These are phyloP conservation scores for Lophius americanus DNA, from an alignment of 2,797 vertebrate species.

Conservation along the genomic window DNA sequence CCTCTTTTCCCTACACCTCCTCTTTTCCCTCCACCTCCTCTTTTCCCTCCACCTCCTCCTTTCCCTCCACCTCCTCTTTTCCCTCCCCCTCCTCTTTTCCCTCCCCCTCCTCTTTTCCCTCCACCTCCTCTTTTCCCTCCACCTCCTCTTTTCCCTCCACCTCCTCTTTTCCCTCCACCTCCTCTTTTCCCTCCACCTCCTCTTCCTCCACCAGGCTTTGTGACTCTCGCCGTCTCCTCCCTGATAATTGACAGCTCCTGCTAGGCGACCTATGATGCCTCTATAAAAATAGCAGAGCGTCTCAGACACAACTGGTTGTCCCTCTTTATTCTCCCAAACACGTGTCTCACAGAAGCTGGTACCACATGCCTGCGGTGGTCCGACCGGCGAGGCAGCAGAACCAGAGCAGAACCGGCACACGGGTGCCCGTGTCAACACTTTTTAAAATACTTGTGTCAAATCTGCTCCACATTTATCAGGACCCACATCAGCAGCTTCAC, in stretches of 20 bases:
- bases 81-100: constrained; percentile 1
- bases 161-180: constrained; percentile 7
- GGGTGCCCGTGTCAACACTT: background rate
- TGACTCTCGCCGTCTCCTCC: constrained; percentile 22
- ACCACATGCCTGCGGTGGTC: constrained; percentile 6
- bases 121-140: constrained; percentile 12
- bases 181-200: background rate
- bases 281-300: constrained; percentile 30
- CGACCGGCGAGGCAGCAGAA: background rate
- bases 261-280: constrained; percentile 41
- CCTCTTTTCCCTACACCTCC: too few species aligned
- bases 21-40: background rate
- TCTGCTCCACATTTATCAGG: background rate
- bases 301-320: constrained; percentile 7
- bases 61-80: constrained; percentile 17
- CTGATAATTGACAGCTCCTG: constrained; percentile 51
- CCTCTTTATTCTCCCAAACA: constrained; percentile 25
- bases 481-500: background rate
- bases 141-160: constrained; percentile 14
- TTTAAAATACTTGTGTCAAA: background rate
- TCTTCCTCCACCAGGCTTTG: constrained; percentile 6
- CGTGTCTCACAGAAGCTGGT: constrained; percentile 10
- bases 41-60: constrained; percentile 1
- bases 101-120: background rate
- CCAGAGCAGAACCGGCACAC: constrained; percentile 1